Evolutionary conservation across 1,140 invertebrate species (phyloP).

Genomic region (Tetramorium simillimum): DNA sequence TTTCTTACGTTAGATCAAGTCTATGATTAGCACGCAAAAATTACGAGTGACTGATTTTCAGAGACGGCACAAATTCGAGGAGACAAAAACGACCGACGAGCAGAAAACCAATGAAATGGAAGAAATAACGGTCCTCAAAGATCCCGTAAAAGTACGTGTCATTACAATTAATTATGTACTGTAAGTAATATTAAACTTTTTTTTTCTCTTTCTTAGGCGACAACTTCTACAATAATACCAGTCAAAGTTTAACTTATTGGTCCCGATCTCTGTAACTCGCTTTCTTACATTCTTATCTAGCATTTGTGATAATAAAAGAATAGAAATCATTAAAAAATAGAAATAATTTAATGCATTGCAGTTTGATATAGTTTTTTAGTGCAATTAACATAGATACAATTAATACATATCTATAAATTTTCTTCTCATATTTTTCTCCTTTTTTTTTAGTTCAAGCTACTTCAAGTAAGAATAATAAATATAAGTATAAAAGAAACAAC

Average conservation of each 20-base stretch:
- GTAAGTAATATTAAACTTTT: not conserved
- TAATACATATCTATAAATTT: conserved; percentile 25
- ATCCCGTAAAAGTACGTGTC: conserved; percentile 47
- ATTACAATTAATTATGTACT: not conserved
- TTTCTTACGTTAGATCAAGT: not conserved
- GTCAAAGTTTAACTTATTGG: not conserved
- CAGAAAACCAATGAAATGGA: not conserved
- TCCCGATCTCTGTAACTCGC: not conserved
- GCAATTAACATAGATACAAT: conserved; percentile 3
- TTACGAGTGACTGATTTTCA: conserved; percentile 53
- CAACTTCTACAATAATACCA: conserved; percentile 38
- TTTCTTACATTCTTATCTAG: not conserved
- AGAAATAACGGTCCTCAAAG: conserved; percentile 61
- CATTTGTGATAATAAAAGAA: not conserved
- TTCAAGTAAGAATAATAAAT: conserved; percentile 6
- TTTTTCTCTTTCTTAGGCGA: conserved; percentile 15
- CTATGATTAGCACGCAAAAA: conserved; percentile 2
- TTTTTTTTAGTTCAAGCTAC: not conserved
- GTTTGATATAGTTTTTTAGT: conserved; percentile 11
- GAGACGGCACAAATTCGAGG: conserved; percentile 46
- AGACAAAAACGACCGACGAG: not conserved
- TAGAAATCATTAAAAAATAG: not conserved
- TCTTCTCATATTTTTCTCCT: not conserved
- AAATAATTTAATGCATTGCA: conserved; percentile 29
- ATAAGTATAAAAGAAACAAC: not conserved